Conservation (phyloP, 2,797 vertebrate species). For the Macropodus opercularis region DNA sequence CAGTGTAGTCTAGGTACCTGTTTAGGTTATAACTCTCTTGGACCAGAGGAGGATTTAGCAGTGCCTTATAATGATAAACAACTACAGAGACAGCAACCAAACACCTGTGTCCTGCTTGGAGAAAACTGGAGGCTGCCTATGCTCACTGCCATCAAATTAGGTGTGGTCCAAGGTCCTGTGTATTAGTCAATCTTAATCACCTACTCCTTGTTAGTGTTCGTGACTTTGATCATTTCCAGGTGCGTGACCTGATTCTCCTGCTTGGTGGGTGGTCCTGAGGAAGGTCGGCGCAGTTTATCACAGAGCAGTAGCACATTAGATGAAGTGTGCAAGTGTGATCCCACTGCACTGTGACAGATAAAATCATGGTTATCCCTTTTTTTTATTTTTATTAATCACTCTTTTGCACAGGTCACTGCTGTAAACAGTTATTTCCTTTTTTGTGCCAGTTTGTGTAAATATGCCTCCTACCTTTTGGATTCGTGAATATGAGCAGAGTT, state of each 20-base stretch:
- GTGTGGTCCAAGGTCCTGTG: conserved; percentile 57
- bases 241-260: conserved; percentile 74
- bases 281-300: conserved; percentile 84
- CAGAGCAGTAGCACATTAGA: conserved; percentile 83
- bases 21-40: background rate
- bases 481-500: conserved; percentile 92
- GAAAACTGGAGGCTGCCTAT: background rate
- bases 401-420: conserved; percentile 61
- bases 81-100: background rate
- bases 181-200: conserved; percentile 73
- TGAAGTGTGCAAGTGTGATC: conserved; percentile 80
- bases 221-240: conserved; percentile 78
- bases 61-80: background rate
- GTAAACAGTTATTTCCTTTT: conserved; percentile 42
- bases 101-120: background rate
- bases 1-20: background rate
- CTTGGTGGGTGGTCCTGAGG: conserved; percentile 79
- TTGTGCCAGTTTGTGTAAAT: conserved; percentile 90
- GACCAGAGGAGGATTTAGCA: background rate
- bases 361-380: conserved; percentile 89
- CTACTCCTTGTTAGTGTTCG: conserved; percentile 76
- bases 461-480: conserved; percentile 87
- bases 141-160: background rate
- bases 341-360: conserved; percentile 92
- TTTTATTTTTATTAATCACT: conserved; percentile 45